phyloP scores from a whole-genome alignment of 37 sponge, comb jelly and placozoan genomes.

The Chondrilla cf. caribensis region DNA sequence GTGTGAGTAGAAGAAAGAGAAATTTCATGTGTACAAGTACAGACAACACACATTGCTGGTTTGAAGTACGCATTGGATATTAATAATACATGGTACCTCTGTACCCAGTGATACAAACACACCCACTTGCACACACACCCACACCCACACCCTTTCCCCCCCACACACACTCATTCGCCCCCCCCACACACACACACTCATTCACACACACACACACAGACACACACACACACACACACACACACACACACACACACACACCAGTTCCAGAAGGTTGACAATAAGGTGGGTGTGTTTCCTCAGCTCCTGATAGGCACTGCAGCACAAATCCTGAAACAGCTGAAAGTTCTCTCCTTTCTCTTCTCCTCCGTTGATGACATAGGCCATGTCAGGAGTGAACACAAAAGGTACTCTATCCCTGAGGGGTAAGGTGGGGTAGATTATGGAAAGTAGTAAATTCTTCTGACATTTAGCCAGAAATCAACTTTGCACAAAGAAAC shows the following conservation, averaged over 20 bases:
- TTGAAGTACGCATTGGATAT: too few relatives aligned
- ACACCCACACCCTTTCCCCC: not conserved
- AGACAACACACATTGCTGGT: too few relatives aligned
- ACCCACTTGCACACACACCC: too few relatives aligned
- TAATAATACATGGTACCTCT: too few relatives aligned
- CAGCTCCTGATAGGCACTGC: constrained; percentile 80
- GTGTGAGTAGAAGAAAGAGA: too few relatives aligned
- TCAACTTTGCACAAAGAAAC: too few relatives aligned
- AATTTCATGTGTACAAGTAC: too few relatives aligned
- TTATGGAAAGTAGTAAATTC: not conserved
- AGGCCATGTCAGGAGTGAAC: constrained; percentile 94
- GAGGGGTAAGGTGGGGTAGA: not conserved
- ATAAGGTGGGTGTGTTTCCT: constrained; percentile 68
- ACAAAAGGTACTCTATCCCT: constrained; percentile 92
- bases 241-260: constrained; percentile 28
- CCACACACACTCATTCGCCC: too few relatives aligned
- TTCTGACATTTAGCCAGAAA: too few relatives aligned
- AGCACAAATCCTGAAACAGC: constrained; percentile 81
- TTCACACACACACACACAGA: not conserved
- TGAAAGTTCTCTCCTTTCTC: constrained; percentile 71
- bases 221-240: not conserved
- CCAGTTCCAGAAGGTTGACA: constrained; percentile 75
- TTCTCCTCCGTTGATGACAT: constrained; percentile 87
- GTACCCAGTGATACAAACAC: not conserved
- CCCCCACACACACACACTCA: too few relatives aligned